Evolutionary conservation across 2,888 invertebrate genomes (phyloP), one percentile per base, ranked within the genome.

Genomic region (Drosophila meridionalis): DNA sequence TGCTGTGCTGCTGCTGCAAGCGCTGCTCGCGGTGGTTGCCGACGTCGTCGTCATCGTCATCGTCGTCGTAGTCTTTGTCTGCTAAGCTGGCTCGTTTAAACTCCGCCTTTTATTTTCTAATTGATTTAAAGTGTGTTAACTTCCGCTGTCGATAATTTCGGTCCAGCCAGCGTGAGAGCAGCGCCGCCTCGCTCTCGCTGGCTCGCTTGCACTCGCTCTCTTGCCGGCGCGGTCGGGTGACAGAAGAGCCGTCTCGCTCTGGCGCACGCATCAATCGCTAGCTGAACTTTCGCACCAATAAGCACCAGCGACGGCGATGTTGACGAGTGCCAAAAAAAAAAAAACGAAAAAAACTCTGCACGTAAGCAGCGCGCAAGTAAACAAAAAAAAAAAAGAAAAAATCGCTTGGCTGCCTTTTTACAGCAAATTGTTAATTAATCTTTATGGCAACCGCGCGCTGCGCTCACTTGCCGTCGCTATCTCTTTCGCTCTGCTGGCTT

Each of bases 61-160:
- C 57, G 34, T 36, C 63, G 69, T 40, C 64, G 60, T 64, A 67
- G 73, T 81, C 81, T 81, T 79, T 77, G 76, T 78, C 71, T 69
- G 81, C 82, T 82, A 79, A 82, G 80, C 70, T 78, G 82, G 48
- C 62, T 53, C 87, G 78, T 80, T 83, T 90, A 90, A 91, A 91
- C 91, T 92, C 92, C 91, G 92, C 91, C 88, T 89, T 89, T 88
- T 89, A 90, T 88, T 87, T 88, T 82, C 82, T 86, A 90, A 91
- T 92, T 91, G 92, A 92, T 92, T 92, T 90, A 89, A 82, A 85
- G 89, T 87, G 92, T 91, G 89, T 88, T 86, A 89, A 92, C 90
- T 87, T 80, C 89, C 91, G 89, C 87, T 91, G 90, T 91, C 91
- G 86, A 90, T 91, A 90, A 83, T 85, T 86, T 87, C 73, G 90